These are phyloP conservation scores for Chondrilla cf. caribensis DNA, from an alignment of 37 sponge, comb jelly and placozoan genomes.

Conservation along the genomic window DNA sequence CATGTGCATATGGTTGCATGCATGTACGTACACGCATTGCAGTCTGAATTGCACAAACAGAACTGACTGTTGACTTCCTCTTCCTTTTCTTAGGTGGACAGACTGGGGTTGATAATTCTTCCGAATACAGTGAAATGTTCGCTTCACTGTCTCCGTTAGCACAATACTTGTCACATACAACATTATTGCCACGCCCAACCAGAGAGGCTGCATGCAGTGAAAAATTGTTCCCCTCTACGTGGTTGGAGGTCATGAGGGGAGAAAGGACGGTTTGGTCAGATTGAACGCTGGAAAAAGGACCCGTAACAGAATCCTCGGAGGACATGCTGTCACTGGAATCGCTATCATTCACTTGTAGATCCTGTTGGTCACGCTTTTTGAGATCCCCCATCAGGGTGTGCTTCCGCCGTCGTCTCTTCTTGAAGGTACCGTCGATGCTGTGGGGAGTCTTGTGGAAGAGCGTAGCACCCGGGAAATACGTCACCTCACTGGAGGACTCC, in stretches of 20 bases:
- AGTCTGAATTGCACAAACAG: neutral
- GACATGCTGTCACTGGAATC: constrained; percentile 4
- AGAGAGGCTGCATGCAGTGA: too few relatives aligned
- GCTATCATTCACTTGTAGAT: neutral
- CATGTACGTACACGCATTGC: neutral
- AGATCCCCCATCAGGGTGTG: constrained; percentile 8
- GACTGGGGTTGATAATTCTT: too few relatives aligned
- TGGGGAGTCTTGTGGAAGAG: neutral
- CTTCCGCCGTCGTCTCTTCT: neutral
- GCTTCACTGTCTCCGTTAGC: too few relatives aligned
- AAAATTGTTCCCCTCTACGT: too few relatives aligned
- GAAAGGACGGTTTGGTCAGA: too few relatives aligned
- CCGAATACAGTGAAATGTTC: too few relatives aligned
- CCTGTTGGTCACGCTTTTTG: neutral
- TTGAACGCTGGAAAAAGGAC: too few relatives aligned
- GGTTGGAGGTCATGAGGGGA: too few relatives aligned
- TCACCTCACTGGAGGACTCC: neutral
- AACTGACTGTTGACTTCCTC: neutral
- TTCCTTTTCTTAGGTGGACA: neutral
- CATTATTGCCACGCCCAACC: too few relatives aligned
- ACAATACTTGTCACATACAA: too few relatives aligned
- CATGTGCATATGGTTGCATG: neutral
- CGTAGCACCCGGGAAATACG: neutral
- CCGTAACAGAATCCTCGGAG: neutral
- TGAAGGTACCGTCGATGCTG: neutral